Evolutionary conservation across 2,888 invertebrate species (phyloP).

Genomic region (Stegophylla sp.): DNA sequence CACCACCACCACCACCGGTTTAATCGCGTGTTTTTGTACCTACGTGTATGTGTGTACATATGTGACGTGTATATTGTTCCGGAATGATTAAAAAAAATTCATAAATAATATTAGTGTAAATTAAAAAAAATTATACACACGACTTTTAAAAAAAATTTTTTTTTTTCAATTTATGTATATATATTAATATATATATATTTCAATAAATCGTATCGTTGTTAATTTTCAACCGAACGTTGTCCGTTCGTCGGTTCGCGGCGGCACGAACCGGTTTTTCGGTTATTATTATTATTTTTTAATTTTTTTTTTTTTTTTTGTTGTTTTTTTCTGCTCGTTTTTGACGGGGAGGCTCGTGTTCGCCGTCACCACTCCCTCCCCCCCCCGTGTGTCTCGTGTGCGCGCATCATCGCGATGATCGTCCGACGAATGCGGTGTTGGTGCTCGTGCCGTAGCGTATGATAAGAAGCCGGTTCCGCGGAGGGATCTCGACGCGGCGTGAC

Average conservation of each 20-base stretch:
- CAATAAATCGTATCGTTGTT: no score
- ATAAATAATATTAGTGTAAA: background rate
- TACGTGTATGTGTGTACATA: no score
- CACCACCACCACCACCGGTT: conserved; percentile 27
- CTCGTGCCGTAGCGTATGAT: conserved; percentile 55
- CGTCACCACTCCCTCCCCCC: background rate
- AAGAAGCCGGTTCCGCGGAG: conserved; percentile 47
- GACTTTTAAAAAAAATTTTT: no score
- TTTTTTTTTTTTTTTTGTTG: background rate
- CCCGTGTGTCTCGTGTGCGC: background rate
- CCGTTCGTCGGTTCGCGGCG: background rate
- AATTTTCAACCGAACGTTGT: no score
- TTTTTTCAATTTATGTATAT: no score
- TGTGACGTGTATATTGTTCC: no score
- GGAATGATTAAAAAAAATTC: no score
- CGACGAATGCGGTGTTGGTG: conserved; percentile 48
- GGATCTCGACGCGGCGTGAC: conserved; percentile 55
- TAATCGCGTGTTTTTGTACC: background rate
- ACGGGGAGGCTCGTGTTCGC: no score
- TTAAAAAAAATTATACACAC: background rate
- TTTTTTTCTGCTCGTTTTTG: no score
- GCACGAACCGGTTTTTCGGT: conserved; percentile 4
- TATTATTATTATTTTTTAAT: background rate
- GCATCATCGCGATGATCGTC: conserved; percentile 15
- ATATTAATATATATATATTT: no score